These are phyloP conservation scores for Acleris literana DNA, from an alignment of 2,888 invertebrate species.

Conservation along the genomic window DNA sequence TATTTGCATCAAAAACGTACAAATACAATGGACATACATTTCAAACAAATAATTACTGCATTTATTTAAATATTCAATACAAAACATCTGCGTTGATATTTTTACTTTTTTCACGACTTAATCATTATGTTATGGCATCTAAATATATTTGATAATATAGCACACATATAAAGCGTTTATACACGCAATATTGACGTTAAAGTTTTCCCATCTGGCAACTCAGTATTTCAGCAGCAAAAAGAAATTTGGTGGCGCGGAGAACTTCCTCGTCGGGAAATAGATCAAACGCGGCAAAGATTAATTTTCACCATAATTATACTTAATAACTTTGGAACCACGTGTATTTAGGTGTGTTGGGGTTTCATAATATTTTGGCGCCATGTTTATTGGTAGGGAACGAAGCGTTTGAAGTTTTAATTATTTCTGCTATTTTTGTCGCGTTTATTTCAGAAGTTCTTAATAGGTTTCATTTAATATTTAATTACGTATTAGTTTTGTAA, in stretches of 20 bases:
- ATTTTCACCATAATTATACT: slow-evolving; percentile 64
- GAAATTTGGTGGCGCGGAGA: slow-evolving; percentile 40
- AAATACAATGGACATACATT: too few species aligned
- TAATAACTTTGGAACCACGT: slow-evolving; percentile 52
- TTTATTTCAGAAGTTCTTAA: slow-evolving; percentile 12
- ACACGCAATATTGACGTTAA: too few species aligned
- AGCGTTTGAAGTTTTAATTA: slow-evolving; percentile 44
- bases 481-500: neutral
- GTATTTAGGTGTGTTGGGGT: slow-evolving; percentile 38
- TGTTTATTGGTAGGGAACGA: slow-evolving; percentile 37
- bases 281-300: slow-evolving; percentile 66
- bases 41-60: too few species aligned
- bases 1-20: too few species aligned
- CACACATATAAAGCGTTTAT: too few species aligned
- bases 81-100: too few species aligned
- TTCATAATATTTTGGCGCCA: slow-evolving; percentile 54
- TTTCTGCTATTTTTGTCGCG: slow-evolving; percentile 9
- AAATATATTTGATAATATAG: too few species aligned
- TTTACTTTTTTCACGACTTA: too few species aligned
- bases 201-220: slow-evolving; percentile 4
- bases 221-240: slow-evolving; percentile 11
- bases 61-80: too few species aligned
- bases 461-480: neutral
- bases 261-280: slow-evolving; percentile 68
- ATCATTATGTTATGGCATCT: too few species aligned